Base-by-base conservation (phyloP, 2,797 vertebrate species). In the Siniperca scherzeri region DNA sequence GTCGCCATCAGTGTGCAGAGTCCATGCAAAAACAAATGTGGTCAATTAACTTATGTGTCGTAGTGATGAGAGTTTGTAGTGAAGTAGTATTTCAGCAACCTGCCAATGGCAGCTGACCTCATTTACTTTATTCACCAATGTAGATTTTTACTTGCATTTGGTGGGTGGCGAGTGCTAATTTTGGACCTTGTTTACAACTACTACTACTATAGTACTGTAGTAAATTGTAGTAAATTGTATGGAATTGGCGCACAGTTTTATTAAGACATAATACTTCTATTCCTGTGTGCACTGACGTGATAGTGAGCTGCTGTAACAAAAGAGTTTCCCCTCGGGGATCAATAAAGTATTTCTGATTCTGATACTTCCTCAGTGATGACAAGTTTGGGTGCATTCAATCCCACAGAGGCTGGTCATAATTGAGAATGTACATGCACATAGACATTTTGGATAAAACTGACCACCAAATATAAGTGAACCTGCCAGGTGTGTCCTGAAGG, bases 401-500 rank as follows among this genome's bases (percentile, higher is more conserved):
- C 61, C 25, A 53, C 36, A 22, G 70, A 52, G 48, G 22, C 30
- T 17, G 40, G 19, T 27, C 55, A n/a, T 53, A 72, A 46, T 82
- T 61, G 27, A 22, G 66, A 72, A 66, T 33, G 22, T 53, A 52
- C 19, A 9, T 12, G 8, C 53, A n/a, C 77, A 48, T 4, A 70
- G 48, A 56, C 40, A 50, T 61, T 53, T 57, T 30, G 50, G 38
- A 27, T 38, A 62, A 48, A 74, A 57, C 17, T 74, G 56, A 62
- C 40, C 61, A 52, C 33, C n/a, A 27, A 65, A 22, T 42, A 2
- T 38, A 53, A 61, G 72, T 70, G 73, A 77, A 80, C n/a, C 69
- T 76, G 59, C 52, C 73, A 48, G 46, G 44, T 33, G 33, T 57
- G 68, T 60, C 52, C 27, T 80, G 69, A 73, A 85, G 82, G 70